Evolutionary conservation across 2,113 vertebrate species (phyloP), one percentile per base, ranked within the genome.

Genomic region (Saccopteryx bilineata): DNA sequence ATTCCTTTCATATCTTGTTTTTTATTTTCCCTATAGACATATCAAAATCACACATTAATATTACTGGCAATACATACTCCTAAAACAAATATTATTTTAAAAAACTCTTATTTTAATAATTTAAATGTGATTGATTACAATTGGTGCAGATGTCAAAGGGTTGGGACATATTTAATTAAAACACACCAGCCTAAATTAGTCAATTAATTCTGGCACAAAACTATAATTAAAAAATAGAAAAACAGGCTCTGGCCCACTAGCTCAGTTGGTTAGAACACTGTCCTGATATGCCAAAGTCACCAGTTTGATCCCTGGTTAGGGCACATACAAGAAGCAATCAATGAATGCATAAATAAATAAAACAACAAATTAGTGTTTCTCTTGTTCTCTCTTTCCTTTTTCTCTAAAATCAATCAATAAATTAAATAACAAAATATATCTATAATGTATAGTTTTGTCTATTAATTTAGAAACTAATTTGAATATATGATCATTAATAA

Each of bases 141-240:
- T 56, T 92, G 52, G 26, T 84, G 1, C 7, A 78, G 9, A 7
- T 48, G 10, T 1, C 63, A 39, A 87, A 80, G 15, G 7, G 3
- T 15, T 95, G 26, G 9, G 46, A n/a, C 78, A 79, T 94, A 83
- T 88, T 90, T 72, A 95, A 93, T 74, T 95, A 95, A 90, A 92
- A 78, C 21, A 94, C 6, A 83, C 54, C 9, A 90, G 12, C 28
- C 24, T 10, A 3, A 85, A 76, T 83, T 48, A 94, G 28, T 87
- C 15, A 84, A 31, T 58, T 93, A 95, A 93, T 19, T 61, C 28
- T 54, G n/a, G 33, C 24, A 80, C 78, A 85, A 95, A 90, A 14
- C 8, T 61, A 4, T 26, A 89, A 79, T 6, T 72, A 28, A 90
- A 65, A 93, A 87, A 84, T 71, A 56, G 18, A 84, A 9, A 91